Evolutionary conservation across 2,888 invertebrate genomes (phyloP).

Genomic region (Lapara coniferarum): DNA sequence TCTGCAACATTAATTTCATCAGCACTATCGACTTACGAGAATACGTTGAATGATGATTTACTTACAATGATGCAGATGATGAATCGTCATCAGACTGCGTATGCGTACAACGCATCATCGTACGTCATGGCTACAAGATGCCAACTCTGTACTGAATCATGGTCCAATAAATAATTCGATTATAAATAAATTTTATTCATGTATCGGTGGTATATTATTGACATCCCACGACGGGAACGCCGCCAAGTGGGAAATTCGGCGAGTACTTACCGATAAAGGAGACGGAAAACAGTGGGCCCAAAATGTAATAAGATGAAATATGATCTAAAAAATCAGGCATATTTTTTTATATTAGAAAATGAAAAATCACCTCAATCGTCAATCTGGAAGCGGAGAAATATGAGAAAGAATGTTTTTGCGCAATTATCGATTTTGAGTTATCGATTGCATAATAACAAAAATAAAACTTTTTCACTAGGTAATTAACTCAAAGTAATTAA

Average conservation of each 20-base stretch:
- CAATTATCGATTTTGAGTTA: too few species aligned
- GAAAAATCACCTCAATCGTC: too few species aligned
- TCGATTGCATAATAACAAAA: too few species aligned
- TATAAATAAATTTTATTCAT: slow-evolving; percentile 34
- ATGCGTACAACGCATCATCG: not conserved
- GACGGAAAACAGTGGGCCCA: too few species aligned
- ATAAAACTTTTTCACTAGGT: too few species aligned
- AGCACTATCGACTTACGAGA: not conserved
- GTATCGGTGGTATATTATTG: slow-evolving; percentile 18
- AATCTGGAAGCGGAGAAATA: too few species aligned
- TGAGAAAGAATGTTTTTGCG: too few species aligned
- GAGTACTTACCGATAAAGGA: slow-evolving; percentile 14
- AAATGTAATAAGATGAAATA: too few species aligned
- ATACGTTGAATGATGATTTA: not conserved
- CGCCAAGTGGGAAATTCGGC: slow-evolving; percentile 17
- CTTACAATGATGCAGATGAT: slow-evolving; percentile 3
- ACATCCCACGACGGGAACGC: slow-evolving; percentile 25
- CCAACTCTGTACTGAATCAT: slow-evolving; percentile 25
- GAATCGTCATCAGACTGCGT: not conserved
- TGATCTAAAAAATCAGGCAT: too few species aligned
- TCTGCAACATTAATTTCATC: not conserved
- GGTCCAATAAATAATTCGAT: slow-evolving; percentile 28
- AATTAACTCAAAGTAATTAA: too few species aligned
- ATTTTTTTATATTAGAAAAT: too few species aligned
- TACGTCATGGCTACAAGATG: not conserved